Evolutionary conservation across 2,797 vertebrate species (phyloP).

Genomic region (Ambastaia sidthimunki): DNA sequence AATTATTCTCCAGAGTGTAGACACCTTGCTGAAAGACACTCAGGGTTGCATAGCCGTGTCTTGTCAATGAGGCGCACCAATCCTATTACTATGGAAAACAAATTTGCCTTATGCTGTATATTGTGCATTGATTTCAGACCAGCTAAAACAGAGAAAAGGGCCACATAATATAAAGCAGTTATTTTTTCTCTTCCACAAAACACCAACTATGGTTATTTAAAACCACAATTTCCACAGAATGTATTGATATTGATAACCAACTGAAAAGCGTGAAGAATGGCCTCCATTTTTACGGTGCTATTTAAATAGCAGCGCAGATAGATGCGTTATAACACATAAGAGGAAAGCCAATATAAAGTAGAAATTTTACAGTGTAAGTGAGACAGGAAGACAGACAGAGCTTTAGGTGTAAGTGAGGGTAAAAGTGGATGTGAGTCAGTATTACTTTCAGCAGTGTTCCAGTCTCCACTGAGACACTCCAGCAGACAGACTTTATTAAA

Average conservation of each 20-base stretch:
- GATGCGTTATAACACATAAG: neutral
- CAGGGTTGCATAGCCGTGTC: conserved; percentile 73
- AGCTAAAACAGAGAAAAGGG: conserved; percentile 23
- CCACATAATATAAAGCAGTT: conserved; percentile 26
- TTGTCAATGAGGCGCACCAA: conserved; percentile 74
- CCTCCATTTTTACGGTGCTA: neutral
- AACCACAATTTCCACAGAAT: neutral
- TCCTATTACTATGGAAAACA: conserved; percentile 67
- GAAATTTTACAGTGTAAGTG: neutral
- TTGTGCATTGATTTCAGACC: conserved; percentile 29
- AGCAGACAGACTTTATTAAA: conserved; percentile 53
- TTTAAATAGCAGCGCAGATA: conserved; percentile 10
- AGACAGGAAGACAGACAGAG: conserved; percentile 10
- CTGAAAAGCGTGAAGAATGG: neutral
- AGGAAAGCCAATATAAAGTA: neutral
- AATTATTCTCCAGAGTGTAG: conserved; percentile 69
- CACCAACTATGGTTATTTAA: neutral
- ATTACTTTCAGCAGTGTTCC: conserved; percentile 40
- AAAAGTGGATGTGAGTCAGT: conserved; percentile 38
- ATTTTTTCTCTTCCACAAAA: conserved; percentile 20
- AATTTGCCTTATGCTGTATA: conserved; percentile 37
- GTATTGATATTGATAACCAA: neutral
- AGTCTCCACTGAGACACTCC: conserved; percentile 12
- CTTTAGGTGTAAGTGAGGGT: conserved; percentile 28
- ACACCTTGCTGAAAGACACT: conserved; percentile 79